phyloP scores from a whole-genome alignment of 2,888 invertebrate species.

The Leucania comma region DNA sequence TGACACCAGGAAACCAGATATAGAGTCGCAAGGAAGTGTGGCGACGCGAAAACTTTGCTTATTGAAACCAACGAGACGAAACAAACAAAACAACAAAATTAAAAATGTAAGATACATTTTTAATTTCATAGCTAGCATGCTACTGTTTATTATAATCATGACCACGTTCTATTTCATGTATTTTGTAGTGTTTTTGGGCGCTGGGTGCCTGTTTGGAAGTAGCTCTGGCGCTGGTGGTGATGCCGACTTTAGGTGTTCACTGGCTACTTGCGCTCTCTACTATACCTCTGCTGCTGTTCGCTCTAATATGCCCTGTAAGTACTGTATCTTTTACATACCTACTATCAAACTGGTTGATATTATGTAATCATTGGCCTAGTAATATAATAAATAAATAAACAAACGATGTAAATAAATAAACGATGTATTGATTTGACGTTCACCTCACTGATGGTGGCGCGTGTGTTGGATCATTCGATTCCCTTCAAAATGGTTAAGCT shows the following conservation, averaged over 20 bases:
- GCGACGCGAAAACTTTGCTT: no score
- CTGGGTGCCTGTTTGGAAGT: conserved; percentile 98
- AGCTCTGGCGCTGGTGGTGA: conserved; percentile 96
- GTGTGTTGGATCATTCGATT: no score
- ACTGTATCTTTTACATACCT: background rate
- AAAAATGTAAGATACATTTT: background rate
- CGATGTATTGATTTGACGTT: no score
- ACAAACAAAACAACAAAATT: no score
- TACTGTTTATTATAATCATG: background rate
- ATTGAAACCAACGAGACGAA: no score
- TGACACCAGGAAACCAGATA: background rate
- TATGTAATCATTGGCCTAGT: background rate
- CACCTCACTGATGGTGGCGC: no score
- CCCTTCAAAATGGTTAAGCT: no score
- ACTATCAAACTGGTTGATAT: background rate
- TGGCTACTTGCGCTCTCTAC: conserved; percentile 98
- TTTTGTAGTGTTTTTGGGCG: conserved; percentile 97
- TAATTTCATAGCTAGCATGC: no score
- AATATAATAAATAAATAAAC: no score
- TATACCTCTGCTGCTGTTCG: conserved; percentile 96
- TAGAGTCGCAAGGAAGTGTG: background rate
- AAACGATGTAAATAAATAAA: background rate
- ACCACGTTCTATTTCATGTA: background rate
- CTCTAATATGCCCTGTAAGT: conserved; percentile 94
- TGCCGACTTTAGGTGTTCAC: conserved; percentile 97